Percentiles rank a stretch among this genome's conserved stretches.
Evolutionary conservation across 1,140 invertebrate species (phyloP).

Genomic region (Drosophila asahinai): DNA sequence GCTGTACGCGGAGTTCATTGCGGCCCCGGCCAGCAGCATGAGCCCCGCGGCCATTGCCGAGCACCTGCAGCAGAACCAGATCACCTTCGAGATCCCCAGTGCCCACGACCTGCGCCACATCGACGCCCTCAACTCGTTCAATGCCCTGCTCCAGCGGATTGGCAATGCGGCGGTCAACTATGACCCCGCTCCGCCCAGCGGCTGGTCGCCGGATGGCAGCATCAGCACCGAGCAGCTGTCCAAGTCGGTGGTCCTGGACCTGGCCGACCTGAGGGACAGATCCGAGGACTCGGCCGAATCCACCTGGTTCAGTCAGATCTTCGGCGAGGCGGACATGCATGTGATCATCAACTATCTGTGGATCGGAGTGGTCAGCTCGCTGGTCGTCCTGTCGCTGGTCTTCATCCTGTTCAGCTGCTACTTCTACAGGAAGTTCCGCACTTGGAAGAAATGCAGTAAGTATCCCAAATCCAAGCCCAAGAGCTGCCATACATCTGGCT

Average conservation of each 20-base stretch:
- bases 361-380: slow-evolving; percentile 80
- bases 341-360: slow-evolving; percentile 82
- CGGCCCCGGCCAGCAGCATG: slow-evolving; percentile 80
- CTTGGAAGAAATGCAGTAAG: slow-evolving; percentile 85
- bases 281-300: slow-evolving; percentile 16
- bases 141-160: slow-evolving; percentile 70
- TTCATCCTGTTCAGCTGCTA: slow-evolving; percentile 84
- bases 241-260: slow-evolving; percentile 77
- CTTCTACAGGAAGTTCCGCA: slow-evolving; percentile 82
- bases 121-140: slow-evolving; percentile 77
- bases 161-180: slow-evolving; percentile 60
- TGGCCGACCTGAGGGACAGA: slow-evolving; percentile 71
- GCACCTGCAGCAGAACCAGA: slow-evolving; percentile 81
- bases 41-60: slow-evolving; percentile 72
- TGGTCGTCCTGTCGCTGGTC: slow-evolving; percentile 76
- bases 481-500: slow-evolving; percentile 20
- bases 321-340: slow-evolving; percentile 77
- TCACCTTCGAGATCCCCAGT: slow-evolving; percentile 82
- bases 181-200: slow-evolving; percentile 27
- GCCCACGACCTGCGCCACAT: slow-evolving; percentile 80
- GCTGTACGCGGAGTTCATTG: slow-evolving; percentile 61
- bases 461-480: slow-evolving; percentile 20
- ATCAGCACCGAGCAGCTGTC: slow-evolving; percentile 80
- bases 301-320: slow-evolving; percentile 59
- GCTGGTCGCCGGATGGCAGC: slow-evolving; percentile 44